Base-by-base conservation (phyloP, 1,140 invertebrate species). In the Lethrus apterus region DNA sequence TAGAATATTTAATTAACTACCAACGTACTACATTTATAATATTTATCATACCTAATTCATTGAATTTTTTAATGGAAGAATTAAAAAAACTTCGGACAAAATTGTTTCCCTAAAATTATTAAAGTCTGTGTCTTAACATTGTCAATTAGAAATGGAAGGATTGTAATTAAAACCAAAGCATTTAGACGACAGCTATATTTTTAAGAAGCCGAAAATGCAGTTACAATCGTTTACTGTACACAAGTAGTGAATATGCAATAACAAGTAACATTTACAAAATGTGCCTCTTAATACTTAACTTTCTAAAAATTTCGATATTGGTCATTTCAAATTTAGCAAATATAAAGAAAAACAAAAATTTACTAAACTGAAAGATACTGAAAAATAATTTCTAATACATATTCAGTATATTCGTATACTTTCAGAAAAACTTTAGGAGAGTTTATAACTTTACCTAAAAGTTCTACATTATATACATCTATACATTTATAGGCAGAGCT, bases 141-240 rank as follows among this genome's bases (percentile, higher is more conserved):
- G n/a, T n/a, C n/a, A n/a, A n/a, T n/a, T n/a, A n/a, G 44, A 30
- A 34, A 15, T 34, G 35, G 43, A 33, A 31, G 33, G 45, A 11
- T 41, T 24, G 15, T 23, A 46, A 24, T 49, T 46, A 49, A 50
- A 46, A 38, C 20, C 44, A 41, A 46, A 52, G 26, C 23, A 31
- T 33, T 48, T 56, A 41, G 20, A 62, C 56, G 57, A 62, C 59
- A 65, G 63, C 61, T 65, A 64, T 62, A 62, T 51, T 63, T 63
- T 65, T 56, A 63, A 60, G 48, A 56, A 62, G 59, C 60, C 63
- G 56, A 64, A 54, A 61, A 61, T 59, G 61, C 48, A 62, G 60
- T 58, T 63, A 60, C 50, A 57, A 52, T 59, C 54, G 52, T 46
- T 56, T 49, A 60, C 59, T 65, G 63, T 65, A 65, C 61, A 65